These are phyloP conservation scores for Ornithorhynchus anatinus DNA, from an alignment of 2,113 vertebrate genomes.

Conservation along the genomic window DNA sequence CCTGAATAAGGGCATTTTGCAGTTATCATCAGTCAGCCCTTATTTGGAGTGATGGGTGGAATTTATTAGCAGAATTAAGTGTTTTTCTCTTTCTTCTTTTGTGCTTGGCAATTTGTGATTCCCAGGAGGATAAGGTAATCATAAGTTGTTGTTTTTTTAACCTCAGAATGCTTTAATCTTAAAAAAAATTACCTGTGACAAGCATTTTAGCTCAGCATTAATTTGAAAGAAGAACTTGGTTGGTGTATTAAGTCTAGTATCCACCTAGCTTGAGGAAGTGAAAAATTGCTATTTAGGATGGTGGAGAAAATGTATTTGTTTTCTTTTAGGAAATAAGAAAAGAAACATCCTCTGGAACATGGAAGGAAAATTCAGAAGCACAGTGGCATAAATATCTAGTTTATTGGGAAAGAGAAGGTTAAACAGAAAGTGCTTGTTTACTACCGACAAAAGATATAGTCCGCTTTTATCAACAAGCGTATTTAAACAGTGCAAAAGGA, in stretches of 20 bases:
- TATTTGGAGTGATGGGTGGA: constrained; percentile 1
- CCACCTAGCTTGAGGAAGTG: neutral
- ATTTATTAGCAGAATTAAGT: constrained; percentile 30
- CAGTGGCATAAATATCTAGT: constrained; percentile 5
- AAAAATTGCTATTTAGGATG: neutral
- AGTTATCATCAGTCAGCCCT: constrained; percentile 32
- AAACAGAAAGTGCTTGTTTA: neutral
- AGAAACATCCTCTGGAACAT: neutral
- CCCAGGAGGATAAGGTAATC: constrained; percentile 97
- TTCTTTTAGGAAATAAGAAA: neutral
- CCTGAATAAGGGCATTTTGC: constrained; percentile 20
- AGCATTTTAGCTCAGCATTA: no score
- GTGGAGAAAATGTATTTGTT: constrained; percentile 1
- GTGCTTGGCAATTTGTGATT: constrained; percentile 72
- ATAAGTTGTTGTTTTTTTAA: neutral
- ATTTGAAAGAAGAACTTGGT: neutral
- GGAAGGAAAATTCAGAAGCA: constrained; percentile 7
- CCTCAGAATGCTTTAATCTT: no score
- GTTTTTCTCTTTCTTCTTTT: constrained; percentile 69
- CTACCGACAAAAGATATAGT: neutral
- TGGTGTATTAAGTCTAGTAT: neutral
- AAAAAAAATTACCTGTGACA: no score
- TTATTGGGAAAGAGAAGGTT: neutral
- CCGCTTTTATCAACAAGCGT: neutral
- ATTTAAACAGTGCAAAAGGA: neutral